These are phyloP conservation scores for Syngnathus scovelli DNA, from an alignment of 2,113 vertebrate genomes.

Conservation along the genomic window DNA sequence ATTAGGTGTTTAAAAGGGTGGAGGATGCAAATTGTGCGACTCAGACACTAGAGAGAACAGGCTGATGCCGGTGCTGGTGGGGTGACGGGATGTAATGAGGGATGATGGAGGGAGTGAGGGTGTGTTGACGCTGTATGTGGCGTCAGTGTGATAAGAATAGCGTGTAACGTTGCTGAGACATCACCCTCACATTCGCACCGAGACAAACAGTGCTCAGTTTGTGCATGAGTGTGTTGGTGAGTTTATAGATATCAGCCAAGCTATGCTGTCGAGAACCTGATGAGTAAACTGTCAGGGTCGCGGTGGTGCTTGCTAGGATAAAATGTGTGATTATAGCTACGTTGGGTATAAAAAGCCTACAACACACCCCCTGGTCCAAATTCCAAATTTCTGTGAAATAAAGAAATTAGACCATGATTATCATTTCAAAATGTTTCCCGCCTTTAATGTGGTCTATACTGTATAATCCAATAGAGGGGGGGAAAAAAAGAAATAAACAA, in stretches of 20 bases:
- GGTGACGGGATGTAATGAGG: constrained; percentile 48
- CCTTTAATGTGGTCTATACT: neutral
- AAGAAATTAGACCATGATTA: neutral
- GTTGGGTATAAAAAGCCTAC: neutral
- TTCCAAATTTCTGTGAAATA: neutral
- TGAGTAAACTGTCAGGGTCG: constrained; percentile 35
- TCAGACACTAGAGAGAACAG: constrained; percentile 69
- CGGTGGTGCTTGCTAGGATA: neutral
- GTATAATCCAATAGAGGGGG: neutral
- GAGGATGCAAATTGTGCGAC: constrained; percentile 62
- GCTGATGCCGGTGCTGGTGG: constrained; percentile 8
- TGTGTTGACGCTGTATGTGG: constrained; percentile 75
- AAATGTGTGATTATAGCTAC: constrained; percentile 18
- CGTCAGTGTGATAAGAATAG: constrained; percentile 80
- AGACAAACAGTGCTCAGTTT: constrained; percentile 49
- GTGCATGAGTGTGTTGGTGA: constrained; percentile 17
- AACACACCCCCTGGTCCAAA: neutral
- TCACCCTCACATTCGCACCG: constrained; percentile 70
- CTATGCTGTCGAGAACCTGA: constrained; percentile 30
- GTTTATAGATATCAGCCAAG: constrained; percentile 29
- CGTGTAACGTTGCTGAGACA: constrained; percentile 71
- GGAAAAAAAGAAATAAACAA: neutral
- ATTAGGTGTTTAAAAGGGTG: constrained; percentile 40
- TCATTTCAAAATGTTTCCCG: neutral
- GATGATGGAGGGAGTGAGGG: constrained; percentile 60